A percentile compares a stretch with the other conserved stretches of the same genome.
Conservation (phyloP, 2,797 vertebrate species). For the Amblyraja radiata region DNA sequence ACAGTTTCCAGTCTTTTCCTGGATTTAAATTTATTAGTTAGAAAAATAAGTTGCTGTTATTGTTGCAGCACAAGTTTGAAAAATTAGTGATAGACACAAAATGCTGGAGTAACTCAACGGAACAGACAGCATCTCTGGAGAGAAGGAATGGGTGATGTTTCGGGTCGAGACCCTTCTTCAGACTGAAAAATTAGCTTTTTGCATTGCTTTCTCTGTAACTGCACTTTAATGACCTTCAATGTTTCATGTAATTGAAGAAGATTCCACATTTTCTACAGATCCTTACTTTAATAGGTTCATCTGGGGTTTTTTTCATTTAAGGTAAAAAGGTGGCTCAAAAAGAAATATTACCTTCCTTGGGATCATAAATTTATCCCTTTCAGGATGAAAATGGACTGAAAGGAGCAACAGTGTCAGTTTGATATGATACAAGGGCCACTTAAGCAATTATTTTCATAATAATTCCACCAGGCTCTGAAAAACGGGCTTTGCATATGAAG, state of each 20-base stretch:
- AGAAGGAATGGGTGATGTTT: too few species aligned
- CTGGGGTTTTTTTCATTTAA: constrained; percentile 9
- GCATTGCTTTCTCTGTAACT: background rate
- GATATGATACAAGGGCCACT: background rate
- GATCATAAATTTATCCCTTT: background rate
- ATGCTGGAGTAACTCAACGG: too few species aligned
- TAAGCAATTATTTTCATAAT: constrained; percentile 7
- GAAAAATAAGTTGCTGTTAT: background rate
- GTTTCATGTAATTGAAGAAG: background rate
- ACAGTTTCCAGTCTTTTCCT: background rate
- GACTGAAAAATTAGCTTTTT: background rate
- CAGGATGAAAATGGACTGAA: constrained; percentile 8
- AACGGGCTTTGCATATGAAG: background rate
- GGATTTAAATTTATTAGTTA: background rate
- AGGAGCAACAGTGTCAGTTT: constrained; percentile 9
- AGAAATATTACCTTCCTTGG: constrained; percentile 9
- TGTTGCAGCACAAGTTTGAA: background rate
- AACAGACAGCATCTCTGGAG: too few species aligned
- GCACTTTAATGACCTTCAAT: background rate
- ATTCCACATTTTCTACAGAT: background rate
- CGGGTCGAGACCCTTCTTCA: background rate
- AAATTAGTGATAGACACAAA: too few species aligned
- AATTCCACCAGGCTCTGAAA: constrained; percentile 13
- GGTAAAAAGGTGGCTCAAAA: background rate
- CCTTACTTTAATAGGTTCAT: background rate